These are phyloP conservation scores for Onychostruthus taczanowskii DNA, from an alignment of 2,113 vertebrate species.

Conservation along the genomic window DNA sequence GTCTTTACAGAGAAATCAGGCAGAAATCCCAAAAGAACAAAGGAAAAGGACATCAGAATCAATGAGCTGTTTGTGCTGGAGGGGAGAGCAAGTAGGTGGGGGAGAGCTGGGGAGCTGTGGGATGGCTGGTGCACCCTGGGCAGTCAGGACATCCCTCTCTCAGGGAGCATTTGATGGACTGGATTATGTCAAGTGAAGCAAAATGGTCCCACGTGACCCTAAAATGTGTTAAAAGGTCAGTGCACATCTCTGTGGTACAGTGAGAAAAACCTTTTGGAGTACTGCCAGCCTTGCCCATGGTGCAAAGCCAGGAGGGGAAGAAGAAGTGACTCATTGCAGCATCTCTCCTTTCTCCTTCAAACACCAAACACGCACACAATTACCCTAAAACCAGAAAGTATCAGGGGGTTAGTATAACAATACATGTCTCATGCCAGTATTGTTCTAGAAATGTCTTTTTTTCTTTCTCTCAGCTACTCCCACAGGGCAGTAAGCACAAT, in stretches of 20 bases:
- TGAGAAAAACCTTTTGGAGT: background rate
- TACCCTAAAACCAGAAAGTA: slow-evolving; percentile 2
- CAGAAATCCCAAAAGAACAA: background rate
- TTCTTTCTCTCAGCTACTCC: slow-evolving; percentile 40
- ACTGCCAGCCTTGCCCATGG: background rate
- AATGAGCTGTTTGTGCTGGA: background rate
- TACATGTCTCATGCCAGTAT: slow-evolving; percentile 10
- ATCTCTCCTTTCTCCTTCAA: slow-evolving; percentile 30
- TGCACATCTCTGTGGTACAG: background rate
- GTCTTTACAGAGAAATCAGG: background rate
- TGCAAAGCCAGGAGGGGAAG: background rate
- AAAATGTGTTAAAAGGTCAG: background rate
- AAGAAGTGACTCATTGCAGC: background rate
- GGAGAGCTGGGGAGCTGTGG: background rate
- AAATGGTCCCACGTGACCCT: background rate
- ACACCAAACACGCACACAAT: background rate
- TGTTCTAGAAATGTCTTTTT: slow-evolving; percentile 51
- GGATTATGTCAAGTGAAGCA: background rate
- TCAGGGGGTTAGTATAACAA: background rate
- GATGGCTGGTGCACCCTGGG: background rate
- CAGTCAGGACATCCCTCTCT: background rate
- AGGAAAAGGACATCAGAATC: background rate
- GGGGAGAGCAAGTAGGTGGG: background rate
- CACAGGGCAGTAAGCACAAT: slow-evolving; percentile 41
- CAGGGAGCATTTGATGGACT: background rate